A percentile compares a stretch with the other conserved stretches of the same genome.
Conservation (phyloP, 2,113 vertebrate genomes). For the Cairina moschata region DNA sequence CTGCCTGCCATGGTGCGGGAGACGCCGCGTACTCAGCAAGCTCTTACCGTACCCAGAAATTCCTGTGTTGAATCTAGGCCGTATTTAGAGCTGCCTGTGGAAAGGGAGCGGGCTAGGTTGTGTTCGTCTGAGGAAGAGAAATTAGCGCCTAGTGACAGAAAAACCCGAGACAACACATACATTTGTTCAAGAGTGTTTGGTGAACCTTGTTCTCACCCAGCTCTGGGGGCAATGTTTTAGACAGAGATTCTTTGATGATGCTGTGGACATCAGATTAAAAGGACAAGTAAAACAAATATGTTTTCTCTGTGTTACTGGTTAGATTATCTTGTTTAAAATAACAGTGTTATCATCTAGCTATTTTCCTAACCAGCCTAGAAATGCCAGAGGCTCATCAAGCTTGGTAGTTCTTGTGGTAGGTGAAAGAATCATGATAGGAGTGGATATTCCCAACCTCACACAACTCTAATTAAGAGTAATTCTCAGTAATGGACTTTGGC, state of each 20-base stretch:
- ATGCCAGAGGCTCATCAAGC: conserved; percentile 51
- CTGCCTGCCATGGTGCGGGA: background rate
- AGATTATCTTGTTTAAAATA: conserved; percentile 46
- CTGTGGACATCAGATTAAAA: conserved; percentile 11
- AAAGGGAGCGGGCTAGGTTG: background rate
- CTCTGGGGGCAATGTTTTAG: background rate
- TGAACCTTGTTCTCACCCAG: background rate
- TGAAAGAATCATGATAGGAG: conserved; percentile 55
- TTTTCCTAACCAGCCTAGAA: conserved; percentile 35
- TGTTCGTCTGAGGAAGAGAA: background rate
- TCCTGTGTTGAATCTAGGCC: background rate
- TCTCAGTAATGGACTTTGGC: conserved; percentile 69
- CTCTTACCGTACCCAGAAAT: background rate
- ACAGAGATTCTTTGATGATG: conserved; percentile 5
- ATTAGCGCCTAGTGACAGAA: background rate
- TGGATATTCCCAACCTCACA: conserved; percentile 61
- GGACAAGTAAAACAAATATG: conserved; percentile 50
- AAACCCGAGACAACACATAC: background rate
- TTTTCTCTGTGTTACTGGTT: conserved; percentile 7
- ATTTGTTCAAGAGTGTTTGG: background rate
- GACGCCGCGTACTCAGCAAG: background rate
- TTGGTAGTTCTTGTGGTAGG: conserved; percentile 34
- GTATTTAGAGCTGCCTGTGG: background rate
- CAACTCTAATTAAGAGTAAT: conserved; percentile 74
- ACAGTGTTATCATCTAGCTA: conserved; percentile 34